Percentiles rank a stretch among this genome's conserved stretches.
Evolutionary conservation across 64 coral and sea anemone genomes (phyloP).

Genomic region (Pocillopora damicornis): DNA sequence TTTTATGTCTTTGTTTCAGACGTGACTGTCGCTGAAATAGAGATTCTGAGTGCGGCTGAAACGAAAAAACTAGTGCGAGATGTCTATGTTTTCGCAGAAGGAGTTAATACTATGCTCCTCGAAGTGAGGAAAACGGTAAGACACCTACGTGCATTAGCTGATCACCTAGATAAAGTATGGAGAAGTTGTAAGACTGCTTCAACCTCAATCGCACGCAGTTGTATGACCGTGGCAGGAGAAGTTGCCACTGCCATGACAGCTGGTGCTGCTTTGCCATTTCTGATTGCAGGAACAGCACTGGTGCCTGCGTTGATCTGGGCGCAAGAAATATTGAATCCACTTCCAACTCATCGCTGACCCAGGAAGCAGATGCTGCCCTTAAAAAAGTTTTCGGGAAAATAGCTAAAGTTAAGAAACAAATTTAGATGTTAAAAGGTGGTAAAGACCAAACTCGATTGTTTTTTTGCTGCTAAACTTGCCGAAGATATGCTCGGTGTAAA

Average conservation of each 20-base stretch:
- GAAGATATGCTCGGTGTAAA: slow-evolving; percentile 2
- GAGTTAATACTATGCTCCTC: background rate
- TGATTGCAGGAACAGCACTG: slow-evolving; percentile 2
- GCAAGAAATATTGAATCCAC: background rate
- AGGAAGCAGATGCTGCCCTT: slow-evolving; percentile 11
- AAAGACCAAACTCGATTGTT: background rate
- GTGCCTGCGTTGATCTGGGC: background rate
- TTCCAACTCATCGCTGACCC: background rate
- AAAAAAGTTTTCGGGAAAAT: background rate
- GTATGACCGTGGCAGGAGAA: background rate
- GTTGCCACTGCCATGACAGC: slow-evolving; percentile 8
- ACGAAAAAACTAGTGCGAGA: background rate
- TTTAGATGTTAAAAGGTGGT: background rate
- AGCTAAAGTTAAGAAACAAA: background rate
- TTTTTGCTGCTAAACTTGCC: slow-evolving; percentile 6
- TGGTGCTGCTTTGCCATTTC: background rate
- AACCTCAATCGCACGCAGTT: background rate
- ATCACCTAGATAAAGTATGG: slow-evolving; percentile 15
- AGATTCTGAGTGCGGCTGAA: background rate
- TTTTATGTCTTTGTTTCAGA: background rate
- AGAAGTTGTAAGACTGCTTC: slow-evolving; percentile 1
- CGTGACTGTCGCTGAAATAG: background rate
- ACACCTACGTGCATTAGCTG: background rate
- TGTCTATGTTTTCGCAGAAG: slow-evolving; percentile 4
- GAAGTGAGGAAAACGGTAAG: background rate